Conservation (phyloP, 2,113 vertebrate genomes). For the Notarius lentiginosus region DNA sequence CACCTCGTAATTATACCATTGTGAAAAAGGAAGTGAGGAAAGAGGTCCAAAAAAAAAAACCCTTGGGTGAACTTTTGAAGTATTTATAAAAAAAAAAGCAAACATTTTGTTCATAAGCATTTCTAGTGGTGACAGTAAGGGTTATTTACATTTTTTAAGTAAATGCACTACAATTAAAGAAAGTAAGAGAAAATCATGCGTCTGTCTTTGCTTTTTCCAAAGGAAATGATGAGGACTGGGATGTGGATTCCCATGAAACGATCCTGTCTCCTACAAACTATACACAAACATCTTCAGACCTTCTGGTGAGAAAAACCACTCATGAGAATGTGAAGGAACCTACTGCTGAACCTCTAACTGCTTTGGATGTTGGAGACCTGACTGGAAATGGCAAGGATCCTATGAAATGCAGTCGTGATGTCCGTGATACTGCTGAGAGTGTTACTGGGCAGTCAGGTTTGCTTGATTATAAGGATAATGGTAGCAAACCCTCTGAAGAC, state of each 20-base stretch:
- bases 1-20: too few relatives aligned
- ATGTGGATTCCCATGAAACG: conserved; percentile 24
- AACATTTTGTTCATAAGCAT: too few relatives aligned
- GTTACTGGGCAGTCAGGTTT: background rate
- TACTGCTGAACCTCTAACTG: background rate
- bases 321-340: background rate
- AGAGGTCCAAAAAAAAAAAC: too few relatives aligned
- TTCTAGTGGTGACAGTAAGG: background rate
- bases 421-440: background rate
- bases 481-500: background rate
- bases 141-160: background rate
- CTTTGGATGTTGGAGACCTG: background rate
- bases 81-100: too few relatives aligned
- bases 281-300: conserved; percentile 30
- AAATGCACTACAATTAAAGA: background rate
- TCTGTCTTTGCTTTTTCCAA: background rate
- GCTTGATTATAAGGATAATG: background rate
- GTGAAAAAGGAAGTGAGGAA: too few relatives aligned
- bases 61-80: too few relatives aligned
- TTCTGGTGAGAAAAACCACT: conserved; percentile 16
- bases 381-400: background rate
- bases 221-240: conserved; percentile 35
- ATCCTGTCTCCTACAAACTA: conserved; percentile 27
- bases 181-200: background rate
- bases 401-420: background rate